A percentile compares a stretch with the other conserved stretches of the same genome.
phyloP scores from a whole-genome alignment of 2,113 vertebrate genomes.

The Eurystomus gularis region DNA sequence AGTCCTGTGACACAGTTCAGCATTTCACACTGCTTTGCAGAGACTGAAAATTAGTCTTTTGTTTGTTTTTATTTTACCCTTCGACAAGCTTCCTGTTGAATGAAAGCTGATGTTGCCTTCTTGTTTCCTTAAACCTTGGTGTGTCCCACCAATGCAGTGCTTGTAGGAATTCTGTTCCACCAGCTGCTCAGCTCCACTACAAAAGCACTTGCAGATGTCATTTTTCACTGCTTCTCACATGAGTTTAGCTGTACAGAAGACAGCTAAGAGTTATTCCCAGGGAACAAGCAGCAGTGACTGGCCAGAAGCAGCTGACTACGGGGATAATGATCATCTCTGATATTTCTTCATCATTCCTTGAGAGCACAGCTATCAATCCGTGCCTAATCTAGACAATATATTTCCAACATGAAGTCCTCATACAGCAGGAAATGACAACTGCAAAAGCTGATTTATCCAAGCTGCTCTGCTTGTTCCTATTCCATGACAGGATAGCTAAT shows the following conservation, averaged over 20 bases:
- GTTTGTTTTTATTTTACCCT: background rate
- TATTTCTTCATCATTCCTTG: slow-evolving; percentile 9
- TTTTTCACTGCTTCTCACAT: background rate
- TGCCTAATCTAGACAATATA: slow-evolving; percentile 24
- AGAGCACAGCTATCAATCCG: slow-evolving; percentile 26
- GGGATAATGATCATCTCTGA: slow-evolving; percentile 5
- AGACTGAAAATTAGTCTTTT: background rate
- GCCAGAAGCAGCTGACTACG: background rate
- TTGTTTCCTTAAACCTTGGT: background rate
- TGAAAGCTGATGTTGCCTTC: background rate
- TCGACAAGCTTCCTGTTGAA: background rate
- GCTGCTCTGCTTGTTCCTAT: slow-evolving; percentile 18
- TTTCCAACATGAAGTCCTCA: background rate
- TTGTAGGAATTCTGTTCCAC: background rate
- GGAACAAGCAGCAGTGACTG: background rate
- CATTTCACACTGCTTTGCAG: background rate
- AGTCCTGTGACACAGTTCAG: background rate
- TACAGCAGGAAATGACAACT: slow-evolving; percentile 20
- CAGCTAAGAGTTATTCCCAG: background rate
- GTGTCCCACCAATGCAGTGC: background rate
- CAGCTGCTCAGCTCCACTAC: background rate
- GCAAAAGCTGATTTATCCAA: slow-evolving; percentile 53
- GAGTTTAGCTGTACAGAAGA: background rate
- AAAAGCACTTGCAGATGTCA: background rate
- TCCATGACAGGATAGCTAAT: slow-evolving; percentile 26